Percentiles rank a stretch among this genome's conserved stretches.
These are phyloP conservation scores for Harlomillsia oculata DNA, from an alignment of 1,140 invertebrate species.

Conservation along the genomic window DNA sequence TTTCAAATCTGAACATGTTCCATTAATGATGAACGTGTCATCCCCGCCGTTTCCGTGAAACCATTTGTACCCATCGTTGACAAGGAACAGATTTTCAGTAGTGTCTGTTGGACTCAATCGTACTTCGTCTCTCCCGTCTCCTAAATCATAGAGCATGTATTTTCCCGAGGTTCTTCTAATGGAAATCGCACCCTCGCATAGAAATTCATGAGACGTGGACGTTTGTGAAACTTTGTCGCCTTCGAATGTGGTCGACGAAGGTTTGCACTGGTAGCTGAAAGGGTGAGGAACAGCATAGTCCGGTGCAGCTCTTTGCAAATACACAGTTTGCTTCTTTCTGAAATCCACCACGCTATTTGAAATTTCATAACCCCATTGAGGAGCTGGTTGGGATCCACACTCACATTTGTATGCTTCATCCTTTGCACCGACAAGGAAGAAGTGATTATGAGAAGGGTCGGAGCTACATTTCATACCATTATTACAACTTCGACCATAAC, in stretches of 20 bases:
- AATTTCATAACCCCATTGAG: background rate
- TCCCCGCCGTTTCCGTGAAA: background rate
- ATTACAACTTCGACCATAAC: too few species aligned
- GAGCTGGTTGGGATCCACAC: background rate
- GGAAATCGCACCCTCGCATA: background rate
- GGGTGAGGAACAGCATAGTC: background rate
- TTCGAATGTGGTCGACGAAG: background rate
- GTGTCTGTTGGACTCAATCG: background rate
- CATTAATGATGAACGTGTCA: background rate
- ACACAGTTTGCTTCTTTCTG: background rate
- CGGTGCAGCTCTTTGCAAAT: background rate
- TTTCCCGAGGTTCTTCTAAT: background rate
- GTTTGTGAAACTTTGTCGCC: background rate
- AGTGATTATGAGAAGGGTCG: too few species aligned
- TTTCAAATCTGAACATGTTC: background rate
- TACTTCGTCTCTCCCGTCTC: background rate
- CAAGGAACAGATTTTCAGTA: background rate
- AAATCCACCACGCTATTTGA: background rate
- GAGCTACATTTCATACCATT: too few species aligned
- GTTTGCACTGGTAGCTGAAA: background rate
- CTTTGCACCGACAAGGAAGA: too few species aligned
- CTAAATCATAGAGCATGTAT: background rate
- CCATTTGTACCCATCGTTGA: background rate
- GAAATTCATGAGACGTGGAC: background rate
- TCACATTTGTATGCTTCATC: background rate